Base-by-base conservation (phyloP, 2,888 invertebrate genomes). In the Vannuccia rotundouncinata region DNA sequence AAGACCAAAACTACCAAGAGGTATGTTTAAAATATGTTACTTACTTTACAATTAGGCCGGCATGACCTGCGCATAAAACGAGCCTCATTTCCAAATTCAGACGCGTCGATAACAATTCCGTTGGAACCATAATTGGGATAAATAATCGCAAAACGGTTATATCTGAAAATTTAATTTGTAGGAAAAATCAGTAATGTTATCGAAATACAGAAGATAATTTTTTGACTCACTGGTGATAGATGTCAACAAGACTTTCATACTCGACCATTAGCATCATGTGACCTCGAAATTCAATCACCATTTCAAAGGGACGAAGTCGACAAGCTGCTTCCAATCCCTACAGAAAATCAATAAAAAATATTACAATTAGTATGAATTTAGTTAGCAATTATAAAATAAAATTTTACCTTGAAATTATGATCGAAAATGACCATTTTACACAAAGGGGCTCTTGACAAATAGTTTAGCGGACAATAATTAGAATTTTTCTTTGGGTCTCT, bases 61-160 rank as follows among this genome's bases (percentile, higher is more conserved):
- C 80, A 80, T 25, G 80, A 80, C 1, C 80, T 31, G 13, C 80
- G 59, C 0, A 80, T 59, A 60, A 80, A 80, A 2, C 80, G 80
- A 66, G 80, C 59, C n/a, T 80, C 78, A 31, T 80, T 80, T 13
- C 80, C 80, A 66, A 80, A 80, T n/a, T 28, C 60, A 60, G 75
- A 79, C 1, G 80, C 29, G 29, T 80, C 80, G 13, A 80, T 29
- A 28, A 66, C 80, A n/a, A 80, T 28, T 45, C 75, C 80, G 5
- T 76, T 79, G 25, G 45, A 45, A 10, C 75, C 74, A 60, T 79
- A 79, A 5, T 29, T 28, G 10, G 45, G 74, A 66, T 80, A 80
- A 17, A 80, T 59, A 27, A 80, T 29, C 2, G 30, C 80, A 66
- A 59, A 80, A 0, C 79, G 80, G n/a, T 79, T 78, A 31, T 79